Percentiles rank a stretch among this genome's conserved stretches.
phyloP scores from a whole-genome alignment of 2,113 vertebrate genomes.

The Eidolon helvum region DNA sequence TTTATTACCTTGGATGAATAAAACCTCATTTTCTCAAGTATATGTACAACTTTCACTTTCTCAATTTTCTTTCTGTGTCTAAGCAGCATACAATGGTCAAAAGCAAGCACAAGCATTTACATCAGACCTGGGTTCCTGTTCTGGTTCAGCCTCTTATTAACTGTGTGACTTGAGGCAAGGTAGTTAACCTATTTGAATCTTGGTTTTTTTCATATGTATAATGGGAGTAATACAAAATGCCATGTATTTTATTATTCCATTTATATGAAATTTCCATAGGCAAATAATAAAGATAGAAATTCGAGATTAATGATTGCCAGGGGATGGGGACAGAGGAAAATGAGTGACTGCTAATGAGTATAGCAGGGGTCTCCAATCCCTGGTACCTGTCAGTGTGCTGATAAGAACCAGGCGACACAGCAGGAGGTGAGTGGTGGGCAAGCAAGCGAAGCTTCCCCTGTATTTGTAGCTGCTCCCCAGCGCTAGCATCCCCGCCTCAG shows the following conservation, averaged over 20 bases:
- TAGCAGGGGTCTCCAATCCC: not conserved
- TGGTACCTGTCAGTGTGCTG: too few species aligned
- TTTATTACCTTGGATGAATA: not conserved
- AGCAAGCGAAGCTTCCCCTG: too few species aligned
- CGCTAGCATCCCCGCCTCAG: too few species aligned
- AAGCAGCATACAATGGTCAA: not conserved
- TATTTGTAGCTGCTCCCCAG: too few species aligned
- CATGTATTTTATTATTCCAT: not conserved
- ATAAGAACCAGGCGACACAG: too few species aligned
- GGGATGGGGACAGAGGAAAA: not conserved
- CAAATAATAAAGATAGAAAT: not conserved
- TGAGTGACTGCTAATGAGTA: not conserved
- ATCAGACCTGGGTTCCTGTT: not conserved
- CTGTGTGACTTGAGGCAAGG: not conserved
- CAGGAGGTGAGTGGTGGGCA: too few species aligned
- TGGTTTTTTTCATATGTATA: slow-evolving; percentile 7
- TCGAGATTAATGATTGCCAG: not conserved
- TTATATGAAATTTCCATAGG: not conserved
- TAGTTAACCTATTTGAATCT: not conserved
- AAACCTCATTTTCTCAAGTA: not conserved
- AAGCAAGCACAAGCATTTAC: not conserved
- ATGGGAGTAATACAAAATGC: not conserved
- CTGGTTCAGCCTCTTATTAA: not conserved
- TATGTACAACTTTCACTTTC: not conserved
- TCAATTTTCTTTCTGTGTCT: not conserved